Evolutionary conservation across 1,140 invertebrate species (phyloP).

Genomic region (Rhynchophorus ferrugineus): DNA sequence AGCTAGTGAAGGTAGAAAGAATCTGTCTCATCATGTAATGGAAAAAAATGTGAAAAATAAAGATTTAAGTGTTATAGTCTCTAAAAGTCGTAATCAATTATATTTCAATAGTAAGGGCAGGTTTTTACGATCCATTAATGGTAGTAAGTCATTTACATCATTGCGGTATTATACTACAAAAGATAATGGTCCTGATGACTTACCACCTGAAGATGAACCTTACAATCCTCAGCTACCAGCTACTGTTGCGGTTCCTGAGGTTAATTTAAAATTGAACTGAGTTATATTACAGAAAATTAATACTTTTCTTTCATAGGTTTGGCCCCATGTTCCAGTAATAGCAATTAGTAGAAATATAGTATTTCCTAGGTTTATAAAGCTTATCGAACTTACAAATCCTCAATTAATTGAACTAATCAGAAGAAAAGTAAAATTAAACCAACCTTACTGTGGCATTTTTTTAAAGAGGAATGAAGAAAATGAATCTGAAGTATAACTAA

Average conservation of each 20-base stretch:
- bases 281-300: background rate
- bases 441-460: constrained; percentile 97
- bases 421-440: constrained; percentile 90
- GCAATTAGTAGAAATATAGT: constrained; percentile 91
- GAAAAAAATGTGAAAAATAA: no score
- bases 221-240: constrained; percentile 60
- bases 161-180: constrained; percentile 25
- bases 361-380: constrained; percentile 97
- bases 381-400: constrained; percentile 88
- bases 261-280: background rate
- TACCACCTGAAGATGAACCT: constrained; percentile 25
- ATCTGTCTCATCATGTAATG: background rate
- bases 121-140: no score
- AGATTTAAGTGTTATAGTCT: no score
- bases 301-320: constrained; percentile 44
- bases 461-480: constrained; percentile 88
- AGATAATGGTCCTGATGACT: constrained; percentile 32
- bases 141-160: constrained; percentile 5
- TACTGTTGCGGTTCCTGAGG: constrained; percentile 90
- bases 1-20: constrained; percentile 1
- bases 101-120: no score
- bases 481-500: constrained; percentile 58
- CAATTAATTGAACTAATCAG: constrained; percentile 83
- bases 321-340: constrained; percentile 92
- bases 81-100: no score